These are phyloP conservation scores for Schizopygopsis malacanthus DNA, from an alignment of 2,797 vertebrate genomes.

Conservation along the genomic window DNA sequence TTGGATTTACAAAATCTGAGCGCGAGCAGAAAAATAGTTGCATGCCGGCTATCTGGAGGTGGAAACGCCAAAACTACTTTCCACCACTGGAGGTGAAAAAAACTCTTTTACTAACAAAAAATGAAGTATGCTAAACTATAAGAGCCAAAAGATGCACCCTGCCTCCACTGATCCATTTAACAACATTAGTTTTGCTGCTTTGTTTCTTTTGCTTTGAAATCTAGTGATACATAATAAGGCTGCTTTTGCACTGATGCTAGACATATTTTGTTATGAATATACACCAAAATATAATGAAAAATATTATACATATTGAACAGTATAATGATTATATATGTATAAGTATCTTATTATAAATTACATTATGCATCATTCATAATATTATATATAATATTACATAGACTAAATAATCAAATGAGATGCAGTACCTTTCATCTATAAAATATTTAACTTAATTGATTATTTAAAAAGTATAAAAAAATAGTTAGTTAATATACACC, in stretches of 20 bases:
- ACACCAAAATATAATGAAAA: background rate
- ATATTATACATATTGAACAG: background rate
- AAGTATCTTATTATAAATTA: background rate
- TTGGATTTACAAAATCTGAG: conserved; percentile 7
- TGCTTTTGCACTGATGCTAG: background rate
- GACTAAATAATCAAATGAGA: background rate
- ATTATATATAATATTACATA: background rate
- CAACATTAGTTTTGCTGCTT: background rate
- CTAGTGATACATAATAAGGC: background rate
- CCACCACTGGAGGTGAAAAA: conserved; percentile 7
- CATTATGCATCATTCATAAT: background rate
- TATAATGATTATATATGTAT: background rate
- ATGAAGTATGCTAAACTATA: background rate
- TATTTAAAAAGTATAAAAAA: background rate
- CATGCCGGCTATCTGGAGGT: background rate
- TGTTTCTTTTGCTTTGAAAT: background rate
- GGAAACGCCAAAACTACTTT: background rate
- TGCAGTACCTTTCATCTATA: background rate
- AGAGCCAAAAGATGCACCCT: background rate
- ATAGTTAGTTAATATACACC: background rate
- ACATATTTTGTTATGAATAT: background rate
- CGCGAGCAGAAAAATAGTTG: background rate
- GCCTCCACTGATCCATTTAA: conserved; percentile 6
- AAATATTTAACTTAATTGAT: background rate
- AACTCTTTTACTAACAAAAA: background rate